Evolutionary conservation across 2,113 vertebrate species (phyloP), one percentile per base, ranked within the genome.

Genomic region (Rhineura floridana): DNA sequence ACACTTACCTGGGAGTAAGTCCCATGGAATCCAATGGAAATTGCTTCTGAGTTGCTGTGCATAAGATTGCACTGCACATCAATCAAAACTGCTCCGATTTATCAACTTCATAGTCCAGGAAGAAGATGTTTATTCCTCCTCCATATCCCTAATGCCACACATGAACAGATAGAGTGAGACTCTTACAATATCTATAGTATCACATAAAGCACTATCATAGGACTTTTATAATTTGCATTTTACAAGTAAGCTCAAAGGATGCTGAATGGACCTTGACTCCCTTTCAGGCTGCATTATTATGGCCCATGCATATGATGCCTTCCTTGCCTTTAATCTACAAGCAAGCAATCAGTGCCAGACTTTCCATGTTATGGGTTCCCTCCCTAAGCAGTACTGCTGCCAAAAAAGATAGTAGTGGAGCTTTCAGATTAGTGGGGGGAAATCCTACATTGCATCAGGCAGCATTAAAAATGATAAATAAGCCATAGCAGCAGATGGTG

Each of bases 391-490:
- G 59, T 62, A 77, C 76, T 77, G 69, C 86, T 94, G 93, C 87
- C 90, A 89, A 93, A 92, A 95, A 89, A 0, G 11, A 92, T 93
- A 94, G 87, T 93, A 85, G 88, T 73, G 81, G 80, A 93, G 42
- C 79, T 94, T 94, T 90, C 81, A 88, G 88, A 88, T 69, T 12
- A 89, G 46, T 59, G 48, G 83, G 36, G 83, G 48, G 86, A 90
- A 84, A 28, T 91, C 5, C n/a, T 42, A 25, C 86, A 87, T 94
- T 95, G 88, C 85, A 91, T 92, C 86, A 95, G 85, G 90, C 48
- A 62, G 77, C 75, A 89, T 94, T 95, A 95, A 93, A 89, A 91
- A 11, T 78, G 44, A 91, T 94, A 94, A 86, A 17, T 69, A 80
- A 90, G 78, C 59, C 91, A 84, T 90, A 62, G 0, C 55, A 69